Evolutionary conservation across 2,888 invertebrate species (phyloP).

Genomic region (Hoplodrina blanda): DNA sequence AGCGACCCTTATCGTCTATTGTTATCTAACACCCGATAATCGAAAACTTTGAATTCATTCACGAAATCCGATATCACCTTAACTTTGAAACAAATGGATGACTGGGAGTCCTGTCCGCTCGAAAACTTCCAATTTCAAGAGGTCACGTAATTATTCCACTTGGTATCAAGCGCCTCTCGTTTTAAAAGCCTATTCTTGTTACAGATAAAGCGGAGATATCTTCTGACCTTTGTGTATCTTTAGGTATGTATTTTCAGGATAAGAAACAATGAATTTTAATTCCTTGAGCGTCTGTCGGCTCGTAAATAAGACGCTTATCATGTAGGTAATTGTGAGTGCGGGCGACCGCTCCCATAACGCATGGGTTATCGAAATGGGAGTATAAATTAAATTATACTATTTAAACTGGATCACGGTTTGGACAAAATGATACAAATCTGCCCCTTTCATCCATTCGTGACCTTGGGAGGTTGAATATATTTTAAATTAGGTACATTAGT

Average conservation of each 20-base stretch:
- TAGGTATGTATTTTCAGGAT: constrained; percentile 82
- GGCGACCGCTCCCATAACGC: constrained; percentile 81
- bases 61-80: constrained; percentile 77
- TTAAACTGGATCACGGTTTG: constrained; percentile 71
- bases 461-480: constrained; percentile 4
- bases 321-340: constrained; percentile 88
- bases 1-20: constrained; percentile 72
- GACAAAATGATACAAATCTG: constrained; percentile 75
- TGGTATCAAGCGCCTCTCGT: constrained; percentile 74
- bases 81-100: constrained; percentile 75
- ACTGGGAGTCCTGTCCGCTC: constrained; percentile 65
- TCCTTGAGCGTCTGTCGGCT: constrained; percentile 76
- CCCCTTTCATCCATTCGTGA: constrained; percentile 32
- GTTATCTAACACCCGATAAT: constrained; percentile 76
- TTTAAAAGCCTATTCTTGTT: constrained; percentile 90
- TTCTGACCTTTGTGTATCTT: constrained; percentile 85
- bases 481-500: background rate
- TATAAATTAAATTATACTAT: constrained; percentile 82
- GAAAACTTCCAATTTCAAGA: constrained; percentile 77
- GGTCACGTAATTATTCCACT: constrained; percentile 83
- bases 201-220: constrained; percentile 87
- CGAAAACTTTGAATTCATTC: constrained; percentile 72
- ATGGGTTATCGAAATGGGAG: constrained; percentile 75
- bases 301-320: constrained; percentile 89
- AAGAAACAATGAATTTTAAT: constrained; percentile 90